Evolutionary conservation across 1,140 invertebrate genomes (phyloP), one percentile per base, ranked within the genome.

Genomic region (Neocloeon triangulifer): DNA sequence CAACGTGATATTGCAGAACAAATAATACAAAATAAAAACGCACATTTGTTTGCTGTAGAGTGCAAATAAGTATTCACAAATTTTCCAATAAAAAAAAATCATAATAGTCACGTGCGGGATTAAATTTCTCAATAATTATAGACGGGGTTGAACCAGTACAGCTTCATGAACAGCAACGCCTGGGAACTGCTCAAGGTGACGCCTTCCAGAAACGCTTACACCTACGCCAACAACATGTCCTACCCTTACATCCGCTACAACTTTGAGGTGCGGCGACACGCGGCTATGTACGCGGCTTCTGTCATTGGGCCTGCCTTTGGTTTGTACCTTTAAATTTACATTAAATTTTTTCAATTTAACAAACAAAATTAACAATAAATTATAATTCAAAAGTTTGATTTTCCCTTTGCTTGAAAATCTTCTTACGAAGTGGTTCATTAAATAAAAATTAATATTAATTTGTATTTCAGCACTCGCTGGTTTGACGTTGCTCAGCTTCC

Each of bases 271-370:
- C 46, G 52, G 33, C 49, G 61, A 32, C 48, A 57, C 30, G 43
- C 51, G 3, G 43, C 42, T 5, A 44, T 44, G 20, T 39, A 48
- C 25, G 43, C 50, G 10, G 48, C 49, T 0, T 42, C 47, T 30
- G 46, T 55, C 14, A 32, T 62, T 3, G 46, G 53, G 22, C 62
- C 62, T 7, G 50, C 53, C 15, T 33, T 64, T 16, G 52, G 62
- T 63, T 45, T 45, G 43, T 38, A 36, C 31, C 28, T 30, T 34
- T 12, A 25, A 25, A 25, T 12, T 25, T n/a, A 23, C n/a, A 23
- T 23, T 23, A 23, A 23, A 8, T 33, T 28, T 28, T 19, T 10
- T n/a, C 19, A 19, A 38, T 8, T 19, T 30, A 10, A 22, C 29
- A 5, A 20, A 37, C 26, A 22, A 31, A 29, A 34, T 31, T 23